Evolutionary conservation across 2,797 vertebrate genomes (phyloP), one percentile per base, ranked within the genome.

Genomic region (Merluccius polli): DNA sequence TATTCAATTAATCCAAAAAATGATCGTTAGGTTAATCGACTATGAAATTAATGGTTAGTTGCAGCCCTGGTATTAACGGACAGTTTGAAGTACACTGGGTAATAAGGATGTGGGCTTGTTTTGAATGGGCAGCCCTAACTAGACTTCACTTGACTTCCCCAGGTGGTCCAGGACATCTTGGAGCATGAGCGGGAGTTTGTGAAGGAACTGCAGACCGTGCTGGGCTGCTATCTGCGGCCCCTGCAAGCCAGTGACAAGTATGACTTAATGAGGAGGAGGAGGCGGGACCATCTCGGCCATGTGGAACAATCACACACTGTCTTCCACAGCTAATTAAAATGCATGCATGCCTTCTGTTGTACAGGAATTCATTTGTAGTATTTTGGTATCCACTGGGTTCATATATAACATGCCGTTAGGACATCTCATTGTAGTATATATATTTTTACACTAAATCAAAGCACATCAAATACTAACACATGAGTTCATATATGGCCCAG

Each of bases 141-240:
- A n/a, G 31, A 32, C 1, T 69, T 16, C 29, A 11, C 30, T 4
- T 65, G 10, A 12, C 35, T 86, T 75, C 77, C 76, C 24, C 91
- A 99, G 98, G 98, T 98, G 71, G 95, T 99, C 32, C 97, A 98
- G 88, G 98, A 97, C 92, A 97, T 99, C 89, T 89, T 98, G 93
- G 98, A 99, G 82, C 95, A 96, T 32, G 98, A 99, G 90, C 94
- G 95, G 77, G 97, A 98, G 84, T 99, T 97, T 90, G 94, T 96
- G 69, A 98, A 98, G 92, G 97, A 99, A 80, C 91, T 99, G 33
- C 97, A 98, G 82, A 92, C 93, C 0, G 92, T 99, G 82, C 89
- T 99, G 88, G 92, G 89, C 79, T 96, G 93, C 88, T 99, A 97
- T 90, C 93, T 99, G 80, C 94, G 96, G 87, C 95, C 96, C 15